A percentile compares a stretch with the other conserved stretches of the same genome.
These are phyloP conservation scores for Acronicta psi DNA, from an alignment of 2,888 invertebrate species.

Conservation along the genomic window DNA sequence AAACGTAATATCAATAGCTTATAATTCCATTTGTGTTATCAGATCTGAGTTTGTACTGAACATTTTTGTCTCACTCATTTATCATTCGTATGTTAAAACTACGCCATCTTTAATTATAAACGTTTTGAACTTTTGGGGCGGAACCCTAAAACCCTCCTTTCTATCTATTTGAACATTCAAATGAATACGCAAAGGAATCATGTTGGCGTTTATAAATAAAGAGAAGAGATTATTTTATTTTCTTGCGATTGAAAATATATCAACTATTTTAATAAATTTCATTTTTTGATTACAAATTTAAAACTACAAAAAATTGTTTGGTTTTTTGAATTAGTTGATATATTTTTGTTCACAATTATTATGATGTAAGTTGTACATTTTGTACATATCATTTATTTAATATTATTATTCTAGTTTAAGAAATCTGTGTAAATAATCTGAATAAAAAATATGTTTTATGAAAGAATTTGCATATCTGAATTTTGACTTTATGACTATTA, in stretches of 20 bases:
- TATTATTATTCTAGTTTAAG: constrained; percentile 65
- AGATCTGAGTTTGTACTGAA: constrained; percentile 68
- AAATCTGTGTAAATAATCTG: constrained; percentile 79
- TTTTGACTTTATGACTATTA: constrained; percentile 72
- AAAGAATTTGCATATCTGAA: constrained; percentile 81
- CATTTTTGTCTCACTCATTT: constrained; percentile 56
- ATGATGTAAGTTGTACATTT: constrained; percentile 75
- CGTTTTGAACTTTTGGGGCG: constrained; percentile 32
- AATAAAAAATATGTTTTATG: constrained; percentile 71
- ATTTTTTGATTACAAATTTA: constrained; percentile 34
- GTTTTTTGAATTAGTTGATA: constrained; percentile 48
- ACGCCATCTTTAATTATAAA: constrained; percentile 51
- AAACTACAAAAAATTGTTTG: constrained; percentile 40
- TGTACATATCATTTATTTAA: constrained; percentile 79
- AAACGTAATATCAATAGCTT: constrained; percentile 57
- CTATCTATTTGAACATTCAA: constrained; percentile 50
- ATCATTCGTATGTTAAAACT: constrained; percentile 36
- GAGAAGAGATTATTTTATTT: constrained; percentile 32
- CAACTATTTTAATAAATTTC: constrained; percentile 48
- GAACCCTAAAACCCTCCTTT: constrained; percentile 43
- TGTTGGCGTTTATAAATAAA: constrained; percentile 39
- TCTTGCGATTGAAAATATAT: constrained; percentile 53
- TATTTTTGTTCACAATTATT: constrained; percentile 58
- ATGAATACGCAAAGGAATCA: constrained; percentile 49
- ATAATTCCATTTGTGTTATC: constrained; percentile 56